Conservation (phyloP, 2,797 vertebrate species). For the Protosalanx chinensis region DNA sequence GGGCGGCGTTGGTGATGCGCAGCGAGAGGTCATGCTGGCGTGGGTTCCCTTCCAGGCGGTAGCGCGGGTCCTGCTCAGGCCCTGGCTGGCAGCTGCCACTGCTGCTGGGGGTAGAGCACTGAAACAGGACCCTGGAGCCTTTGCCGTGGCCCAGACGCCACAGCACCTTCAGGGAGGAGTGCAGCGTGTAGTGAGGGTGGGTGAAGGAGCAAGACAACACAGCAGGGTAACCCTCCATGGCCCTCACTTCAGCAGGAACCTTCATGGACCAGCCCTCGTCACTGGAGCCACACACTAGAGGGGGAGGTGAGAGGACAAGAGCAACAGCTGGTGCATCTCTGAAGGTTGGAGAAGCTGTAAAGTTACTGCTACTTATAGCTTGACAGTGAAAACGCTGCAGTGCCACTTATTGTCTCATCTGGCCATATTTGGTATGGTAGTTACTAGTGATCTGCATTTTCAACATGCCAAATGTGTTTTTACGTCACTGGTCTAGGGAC, state of each 20-base stretch:
- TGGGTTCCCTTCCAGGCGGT: conserved; percentile 86
- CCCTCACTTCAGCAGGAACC: conserved; percentile 78
- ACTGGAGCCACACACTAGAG: conserved; percentile 43
- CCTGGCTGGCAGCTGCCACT: conserved; percentile 75
- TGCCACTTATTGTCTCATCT: too few species aligned
- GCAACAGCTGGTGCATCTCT: neutral
- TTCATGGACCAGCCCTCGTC: conserved; percentile 84
- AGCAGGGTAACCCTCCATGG: conserved; percentile 77
- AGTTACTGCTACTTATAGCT: too few species aligned
- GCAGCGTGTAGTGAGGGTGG: conserved; percentile 84
- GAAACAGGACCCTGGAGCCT: conserved; percentile 74
- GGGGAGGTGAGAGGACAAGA: neutral
- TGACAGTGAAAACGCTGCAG: too few species aligned
- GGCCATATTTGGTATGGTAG: too few species aligned
- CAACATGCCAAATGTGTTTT: too few species aligned
- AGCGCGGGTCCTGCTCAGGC: conserved; percentile 80
- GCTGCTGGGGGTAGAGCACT: conserved; percentile 72
- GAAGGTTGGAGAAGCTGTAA: too few species aligned
- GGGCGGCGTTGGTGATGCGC: conserved; percentile 77
- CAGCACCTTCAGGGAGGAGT: conserved; percentile 79
- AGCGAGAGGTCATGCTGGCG: conserved; percentile 87
- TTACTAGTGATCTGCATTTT: too few species aligned
- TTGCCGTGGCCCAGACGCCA: conserved; percentile 84
- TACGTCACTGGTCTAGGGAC: too few species aligned
- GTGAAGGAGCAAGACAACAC: conserved; percentile 89